A percentile compares a stretch with the other conserved stretches of the same genome.
Evolutionary conservation across 37 sponge, comb jelly and placozoan species (phyloP).

Genomic region (Axinella damicornis): DNA sequence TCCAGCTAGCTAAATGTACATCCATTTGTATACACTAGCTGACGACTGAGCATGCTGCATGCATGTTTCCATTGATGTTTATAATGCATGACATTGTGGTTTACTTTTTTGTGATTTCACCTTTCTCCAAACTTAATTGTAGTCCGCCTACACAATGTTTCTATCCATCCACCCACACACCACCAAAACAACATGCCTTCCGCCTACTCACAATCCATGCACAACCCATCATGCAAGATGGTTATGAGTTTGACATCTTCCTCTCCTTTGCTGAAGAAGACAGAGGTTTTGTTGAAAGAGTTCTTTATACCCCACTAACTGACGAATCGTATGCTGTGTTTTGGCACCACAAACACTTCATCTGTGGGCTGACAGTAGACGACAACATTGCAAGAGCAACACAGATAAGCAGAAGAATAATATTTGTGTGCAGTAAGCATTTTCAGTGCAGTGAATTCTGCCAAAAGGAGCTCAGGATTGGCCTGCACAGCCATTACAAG

Average conservation of each 20-base stretch:
- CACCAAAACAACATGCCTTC: too few species aligned
- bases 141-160: too few species aligned
- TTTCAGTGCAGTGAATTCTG: conserved; percentile 32
- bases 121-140: too few species aligned
- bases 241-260: conserved; percentile 45
- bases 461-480: conserved; percentile 29
- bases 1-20: too few species aligned
- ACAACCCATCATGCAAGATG: too few species aligned
- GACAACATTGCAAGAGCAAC: conserved; percentile 24
- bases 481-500: conserved; percentile 25
- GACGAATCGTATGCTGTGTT: conserved; percentile 1
- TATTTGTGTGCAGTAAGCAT: conserved; percentile 21
- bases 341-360: conserved; percentile 43
- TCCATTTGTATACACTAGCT: too few species aligned
- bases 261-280: conserved; percentile 54
- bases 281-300: conserved; percentile 6
- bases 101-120: too few species aligned
- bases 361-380: conserved; percentile 27
- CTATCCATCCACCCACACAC: too few species aligned
- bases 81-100: too few species aligned
- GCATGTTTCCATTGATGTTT: too few species aligned
- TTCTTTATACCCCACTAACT: conserved; percentile 18
- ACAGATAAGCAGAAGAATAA: conserved; percentile 3
- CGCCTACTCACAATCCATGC: too few species aligned
- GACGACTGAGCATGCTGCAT: too few species aligned